Conservation (phyloP, 2,113 vertebrate genomes). For the Pteropus alecto region DNA sequence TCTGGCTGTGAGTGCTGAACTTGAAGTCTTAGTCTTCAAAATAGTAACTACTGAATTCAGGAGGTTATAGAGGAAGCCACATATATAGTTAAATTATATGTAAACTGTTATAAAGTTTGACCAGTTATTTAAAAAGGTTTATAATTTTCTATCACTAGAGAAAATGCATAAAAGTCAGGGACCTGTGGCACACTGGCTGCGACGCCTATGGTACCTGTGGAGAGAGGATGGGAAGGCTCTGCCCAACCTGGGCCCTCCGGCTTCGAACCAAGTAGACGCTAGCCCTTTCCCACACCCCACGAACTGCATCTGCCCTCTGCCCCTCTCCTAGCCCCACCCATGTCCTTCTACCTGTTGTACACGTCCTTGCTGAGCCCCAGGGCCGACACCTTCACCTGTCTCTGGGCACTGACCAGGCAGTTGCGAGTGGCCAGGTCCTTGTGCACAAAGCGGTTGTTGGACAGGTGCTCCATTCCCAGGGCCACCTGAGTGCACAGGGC, state of each 20-base stretch:
- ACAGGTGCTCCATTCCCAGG: conserved; percentile 96
- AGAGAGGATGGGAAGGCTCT: background rate
- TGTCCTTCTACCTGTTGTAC: conserved; percentile 91
- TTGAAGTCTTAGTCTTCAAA: background rate
- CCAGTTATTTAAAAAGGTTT: background rate
- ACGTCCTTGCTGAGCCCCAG: conserved; percentile 98
- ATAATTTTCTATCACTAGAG: background rate
- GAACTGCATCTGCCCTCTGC: no score
- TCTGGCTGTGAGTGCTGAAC: background rate
- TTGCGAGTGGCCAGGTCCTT: conserved; percentile 96
- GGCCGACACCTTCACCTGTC: conserved; percentile 93
- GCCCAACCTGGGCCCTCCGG: no score
- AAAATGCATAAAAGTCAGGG: background rate
- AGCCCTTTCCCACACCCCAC: background rate
- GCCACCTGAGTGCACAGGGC: conserved; percentile 95
- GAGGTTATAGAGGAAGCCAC: background rate
- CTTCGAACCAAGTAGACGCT: background rate
- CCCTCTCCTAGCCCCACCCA: accelerated
- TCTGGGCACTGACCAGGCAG: conserved; percentile 94
- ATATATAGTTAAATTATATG: background rate
- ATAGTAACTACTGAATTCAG: background rate
- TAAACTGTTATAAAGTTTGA: background rate
- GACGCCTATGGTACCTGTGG: background rate
- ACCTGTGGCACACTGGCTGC: background rate
- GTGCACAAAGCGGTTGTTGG: conserved; percentile 95